A percentile compares a stretch with the other conserved stretches of the same genome.
Evolutionary conservation across 2,797 vertebrate genomes (phyloP).

Genomic region (Craterocephalus amniculus): DNA sequence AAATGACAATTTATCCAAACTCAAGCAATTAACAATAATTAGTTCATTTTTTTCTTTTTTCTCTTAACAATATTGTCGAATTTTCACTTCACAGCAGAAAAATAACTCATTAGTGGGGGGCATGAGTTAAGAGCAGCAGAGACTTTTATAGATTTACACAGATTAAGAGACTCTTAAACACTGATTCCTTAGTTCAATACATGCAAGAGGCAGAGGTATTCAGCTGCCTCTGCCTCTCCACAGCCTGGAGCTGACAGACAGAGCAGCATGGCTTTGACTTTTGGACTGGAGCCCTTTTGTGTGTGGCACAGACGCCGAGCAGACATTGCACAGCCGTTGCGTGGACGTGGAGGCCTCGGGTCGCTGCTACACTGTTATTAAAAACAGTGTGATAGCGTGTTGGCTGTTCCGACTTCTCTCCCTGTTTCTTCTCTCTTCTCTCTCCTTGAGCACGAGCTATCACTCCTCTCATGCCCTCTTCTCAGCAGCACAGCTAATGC

Average conservation of each 20-base stretch:
- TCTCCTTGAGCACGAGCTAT: conserved; percentile 64
- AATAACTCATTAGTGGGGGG: not conserved
- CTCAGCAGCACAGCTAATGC: conserved; percentile 44
- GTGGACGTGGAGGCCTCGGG: conserved; percentile 85
- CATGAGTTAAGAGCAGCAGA: not conserved
- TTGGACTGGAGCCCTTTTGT: conserved; percentile 73
- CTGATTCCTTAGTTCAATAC: conserved; percentile 18
- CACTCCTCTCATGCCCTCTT: conserved; percentile 64
- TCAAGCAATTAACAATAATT: no score
- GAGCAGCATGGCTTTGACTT: conserved; percentile 75
- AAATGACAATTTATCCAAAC: no score
- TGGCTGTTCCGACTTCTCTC: conserved; percentile 79
- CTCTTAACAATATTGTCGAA: not conserved
- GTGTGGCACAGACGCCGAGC: conserved; percentile 82
- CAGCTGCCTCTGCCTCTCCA: conserved; percentile 51
- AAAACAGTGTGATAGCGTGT: conserved; percentile 88
- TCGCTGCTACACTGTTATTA: conserved; percentile 82
- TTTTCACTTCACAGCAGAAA: not conserved
- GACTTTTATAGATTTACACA: not conserved
- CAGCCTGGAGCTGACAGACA: conserved; percentile 71
- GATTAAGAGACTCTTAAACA: not conserved
- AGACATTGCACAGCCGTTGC: conserved; percentile 87
- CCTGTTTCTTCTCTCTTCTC: conserved; percentile 69
- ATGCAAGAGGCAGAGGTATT: conserved; percentile 50
- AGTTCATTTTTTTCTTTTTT: no score